Percentiles rank a stretch among this genome's conserved stretches.
Conservation (phyloP, 2,797 vertebrate species). For the Eospalax fontanierii region DNA sequence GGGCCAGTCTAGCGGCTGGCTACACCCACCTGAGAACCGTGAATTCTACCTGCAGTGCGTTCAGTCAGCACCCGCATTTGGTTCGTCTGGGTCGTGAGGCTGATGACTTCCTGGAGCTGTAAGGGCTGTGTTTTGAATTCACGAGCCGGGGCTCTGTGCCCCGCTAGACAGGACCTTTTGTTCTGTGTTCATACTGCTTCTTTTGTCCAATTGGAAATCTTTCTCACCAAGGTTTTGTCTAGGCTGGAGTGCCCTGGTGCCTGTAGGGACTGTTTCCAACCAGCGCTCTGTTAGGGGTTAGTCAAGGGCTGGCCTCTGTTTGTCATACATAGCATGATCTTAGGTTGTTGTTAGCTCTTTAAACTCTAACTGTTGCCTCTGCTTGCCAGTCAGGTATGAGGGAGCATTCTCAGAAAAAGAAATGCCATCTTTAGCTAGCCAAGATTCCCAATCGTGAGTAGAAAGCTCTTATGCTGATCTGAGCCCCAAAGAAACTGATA, state of each 20-base stretch:
- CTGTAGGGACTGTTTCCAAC: not conserved
- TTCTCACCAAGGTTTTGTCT: not conserved
- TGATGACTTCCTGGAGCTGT: not conserved
- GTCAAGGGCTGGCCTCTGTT: not conserved
- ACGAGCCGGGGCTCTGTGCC: not conserved
- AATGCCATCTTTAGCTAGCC: not conserved
- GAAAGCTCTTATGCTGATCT: not conserved
- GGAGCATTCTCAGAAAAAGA: not conserved
- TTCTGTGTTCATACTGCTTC: not conserved
- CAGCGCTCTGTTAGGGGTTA: not conserved
- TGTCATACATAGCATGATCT: not conserved
- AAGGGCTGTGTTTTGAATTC: not conserved
- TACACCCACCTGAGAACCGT: not conserved
- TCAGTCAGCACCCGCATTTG: not conserved
- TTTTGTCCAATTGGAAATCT: not conserved
- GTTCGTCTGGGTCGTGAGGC: not conserved
- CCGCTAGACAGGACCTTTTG: not conserved
- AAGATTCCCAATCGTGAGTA: not conserved
- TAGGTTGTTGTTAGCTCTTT: not conserved
- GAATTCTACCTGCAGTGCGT: not conserved
- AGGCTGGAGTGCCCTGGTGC: not conserved
- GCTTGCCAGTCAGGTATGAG: not conserved
- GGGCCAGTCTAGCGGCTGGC: not conserved
- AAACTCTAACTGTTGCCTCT: not conserved
- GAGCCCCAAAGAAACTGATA: constrained; percentile 18